A percentile compares a stretch with the other conserved stretches of the same genome.
phyloP scores from a whole-genome alignment of 1,140 invertebrate genomes.

The Zaprionus kolodkinae region DNA sequence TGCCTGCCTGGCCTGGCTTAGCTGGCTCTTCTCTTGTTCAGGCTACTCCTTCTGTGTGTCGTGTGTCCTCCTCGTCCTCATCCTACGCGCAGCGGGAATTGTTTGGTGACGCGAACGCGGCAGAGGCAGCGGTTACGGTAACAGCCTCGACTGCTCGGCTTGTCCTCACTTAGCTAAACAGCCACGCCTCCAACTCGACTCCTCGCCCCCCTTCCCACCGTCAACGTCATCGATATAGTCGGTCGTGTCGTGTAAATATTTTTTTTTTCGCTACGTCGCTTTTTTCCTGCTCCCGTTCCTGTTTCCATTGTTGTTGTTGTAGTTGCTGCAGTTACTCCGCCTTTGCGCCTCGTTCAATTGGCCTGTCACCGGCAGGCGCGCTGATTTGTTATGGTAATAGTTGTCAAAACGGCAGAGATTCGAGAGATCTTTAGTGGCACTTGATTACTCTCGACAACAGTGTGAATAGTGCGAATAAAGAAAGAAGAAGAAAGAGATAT shows the following conservation, averaged over 20 bases:
- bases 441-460: constrained; percentile 70
- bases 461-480: constrained; percentile 22
- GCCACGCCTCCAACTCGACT: constrained; percentile 3
- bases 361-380: constrained; percentile 74
- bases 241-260: constrained; percentile 74
- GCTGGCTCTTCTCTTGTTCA: not conserved
- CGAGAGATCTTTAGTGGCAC: constrained; percentile 76
- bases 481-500: constrained; percentile 20
- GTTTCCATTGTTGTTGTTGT: constrained; percentile 38
- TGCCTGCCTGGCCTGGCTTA: not conserved
- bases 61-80: constrained; percentile 9
- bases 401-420: constrained; percentile 75
- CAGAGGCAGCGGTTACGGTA: constrained; percentile 4
- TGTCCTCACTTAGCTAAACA: not conserved
- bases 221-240: constrained; percentile 25
- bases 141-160: constrained; percentile 36
- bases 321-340: constrained; percentile 48
- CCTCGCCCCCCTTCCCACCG: constrained; percentile 2
- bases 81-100: constrained; percentile 33
- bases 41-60: not conserved
- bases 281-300: not conserved
- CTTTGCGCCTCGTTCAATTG: constrained; percentile 72
- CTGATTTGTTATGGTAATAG: constrained; percentile 82
- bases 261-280: constrained; percentile 13
- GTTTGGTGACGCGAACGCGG: constrained; percentile 42